A percentile compares a stretch with the other conserved stretches of the same genome.
phyloP scores from a whole-genome alignment of 1,140 invertebrate genomes.

The Drosophila rufa region DNA sequence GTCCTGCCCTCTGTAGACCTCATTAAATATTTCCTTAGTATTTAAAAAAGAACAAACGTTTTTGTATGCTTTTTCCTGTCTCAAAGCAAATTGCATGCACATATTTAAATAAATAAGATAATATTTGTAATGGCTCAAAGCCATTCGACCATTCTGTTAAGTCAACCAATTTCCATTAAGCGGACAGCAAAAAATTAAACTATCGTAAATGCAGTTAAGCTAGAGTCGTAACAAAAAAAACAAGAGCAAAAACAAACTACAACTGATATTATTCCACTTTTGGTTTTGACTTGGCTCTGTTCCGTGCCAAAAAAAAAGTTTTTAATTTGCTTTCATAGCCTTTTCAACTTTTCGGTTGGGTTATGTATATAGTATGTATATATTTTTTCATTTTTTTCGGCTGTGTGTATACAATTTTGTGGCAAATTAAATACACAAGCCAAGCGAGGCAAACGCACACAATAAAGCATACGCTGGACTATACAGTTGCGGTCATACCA shows the following conservation, averaged over 20 bases:
- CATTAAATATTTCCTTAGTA: background rate
- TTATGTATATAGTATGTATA: background rate
- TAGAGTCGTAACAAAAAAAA: conserved; percentile 17
- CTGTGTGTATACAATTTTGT: conserved; percentile 74
- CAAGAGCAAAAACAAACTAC: conserved; percentile 26
- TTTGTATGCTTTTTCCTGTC: background rate
- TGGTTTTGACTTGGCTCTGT: conserved; percentile 35
- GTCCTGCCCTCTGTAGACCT: background rate
- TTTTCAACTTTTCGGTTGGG: conserved; percentile 52
- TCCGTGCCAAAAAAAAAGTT: conserved; percentile 57
- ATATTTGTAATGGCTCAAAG: conserved; percentile 8
- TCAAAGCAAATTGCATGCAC: background rate
- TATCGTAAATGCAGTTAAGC: conserved; percentile 10
- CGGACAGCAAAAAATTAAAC: conserved; percentile 12
- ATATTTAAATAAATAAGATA: background rate
- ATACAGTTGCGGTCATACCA: background rate
- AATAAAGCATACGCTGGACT: conserved; percentile 11
- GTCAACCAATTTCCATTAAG: conserved; percentile 29
- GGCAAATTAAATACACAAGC: conserved; percentile 80
- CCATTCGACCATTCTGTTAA: conserved; percentile 14
- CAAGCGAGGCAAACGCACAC: conserved; percentile 35
- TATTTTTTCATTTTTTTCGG: conserved; percentile 43
- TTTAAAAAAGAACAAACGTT: background rate
- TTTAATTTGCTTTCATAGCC: conserved; percentile 73
- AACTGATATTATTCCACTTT: conserved; percentile 56